Evolutionary conservation across 2,797 vertebrate genomes (phyloP).

Genomic region (Bradypodion ventrale): DNA sequence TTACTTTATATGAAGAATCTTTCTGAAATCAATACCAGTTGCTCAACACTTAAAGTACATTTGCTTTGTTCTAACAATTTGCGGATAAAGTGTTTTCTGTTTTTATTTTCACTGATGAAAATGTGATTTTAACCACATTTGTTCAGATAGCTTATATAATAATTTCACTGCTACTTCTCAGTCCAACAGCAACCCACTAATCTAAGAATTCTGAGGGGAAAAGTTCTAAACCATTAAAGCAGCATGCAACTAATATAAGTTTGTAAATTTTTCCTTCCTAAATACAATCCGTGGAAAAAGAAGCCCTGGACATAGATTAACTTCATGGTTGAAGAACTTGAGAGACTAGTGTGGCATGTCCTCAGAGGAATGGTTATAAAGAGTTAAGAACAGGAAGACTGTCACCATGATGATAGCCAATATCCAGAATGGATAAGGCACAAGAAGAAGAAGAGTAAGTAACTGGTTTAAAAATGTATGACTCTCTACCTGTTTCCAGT

Average conservation of each 20-base stretch:
- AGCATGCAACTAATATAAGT: not conserved
- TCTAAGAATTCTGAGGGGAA: not conserved
- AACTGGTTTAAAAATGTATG: not conserved
- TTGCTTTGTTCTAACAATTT: not conserved
- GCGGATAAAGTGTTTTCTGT: not conserved
- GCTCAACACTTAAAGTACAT: not conserved
- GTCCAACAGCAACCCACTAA: not conserved
- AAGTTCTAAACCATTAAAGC: not conserved
- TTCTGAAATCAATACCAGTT: not conserved
- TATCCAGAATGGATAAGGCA: too few relatives aligned
- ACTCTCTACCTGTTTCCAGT: conserved; percentile 68
- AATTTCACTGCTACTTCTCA: not conserved
- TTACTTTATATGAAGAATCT: not conserved
- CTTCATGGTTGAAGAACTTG: too few relatives aligned
- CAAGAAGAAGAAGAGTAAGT: too few relatives aligned
- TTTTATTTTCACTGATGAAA: not conserved
- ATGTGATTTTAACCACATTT: not conserved
- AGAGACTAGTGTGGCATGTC: too few relatives aligned
- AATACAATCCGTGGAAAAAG: too few relatives aligned
- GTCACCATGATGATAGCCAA: too few relatives aligned
- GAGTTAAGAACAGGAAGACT: too few relatives aligned
- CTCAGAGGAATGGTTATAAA: too few relatives aligned
- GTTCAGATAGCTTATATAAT: too few relatives aligned
- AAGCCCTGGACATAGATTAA: too few relatives aligned
- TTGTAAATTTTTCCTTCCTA: not conserved